Evolutionary conservation across 2,797 vertebrate genomes (phyloP).

Genomic region (Notolabrus celidotus): DNA sequence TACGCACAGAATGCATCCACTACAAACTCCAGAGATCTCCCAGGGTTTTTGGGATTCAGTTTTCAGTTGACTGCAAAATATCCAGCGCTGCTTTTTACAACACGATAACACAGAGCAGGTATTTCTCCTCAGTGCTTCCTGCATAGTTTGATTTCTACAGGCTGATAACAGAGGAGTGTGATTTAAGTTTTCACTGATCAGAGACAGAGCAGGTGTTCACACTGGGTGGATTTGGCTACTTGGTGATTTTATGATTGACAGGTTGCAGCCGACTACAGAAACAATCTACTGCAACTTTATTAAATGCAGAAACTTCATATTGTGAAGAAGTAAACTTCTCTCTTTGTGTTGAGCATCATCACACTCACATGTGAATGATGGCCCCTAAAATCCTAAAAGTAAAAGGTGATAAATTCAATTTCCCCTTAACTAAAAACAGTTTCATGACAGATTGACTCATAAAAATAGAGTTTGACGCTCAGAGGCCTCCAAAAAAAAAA

Average conservation of each 20-base stretch:
- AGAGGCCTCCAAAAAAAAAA: no score
- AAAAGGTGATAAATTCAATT: no score
- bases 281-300: slow-evolving; percentile 40
- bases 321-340: background rate
- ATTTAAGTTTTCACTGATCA: slow-evolving; percentile 51
- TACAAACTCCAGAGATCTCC: background rate
- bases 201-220: slow-evolving; percentile 74
- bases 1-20: slow-evolving; percentile 23
- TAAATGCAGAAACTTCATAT: slow-evolving; percentile 4
- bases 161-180: slow-evolving; percentile 48
- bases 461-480: no score
- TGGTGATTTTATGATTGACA: slow-evolving; percentile 63
- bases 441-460: no score
- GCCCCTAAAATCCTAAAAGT: no score
- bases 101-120: background rate
- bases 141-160: background rate
- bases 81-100: no score
- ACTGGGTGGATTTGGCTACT: slow-evolving; percentile 51
- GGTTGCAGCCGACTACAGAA: slow-evolving; percentile 39
- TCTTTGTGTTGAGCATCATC: no score
- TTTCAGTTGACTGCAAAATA: background rate
- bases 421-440: no score
- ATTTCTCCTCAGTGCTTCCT: background rate
- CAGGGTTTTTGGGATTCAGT: background rate
- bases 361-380: no score